Conservation (phyloP, 2,888 invertebrate species). For the Cremastinae sp. region DNA sequence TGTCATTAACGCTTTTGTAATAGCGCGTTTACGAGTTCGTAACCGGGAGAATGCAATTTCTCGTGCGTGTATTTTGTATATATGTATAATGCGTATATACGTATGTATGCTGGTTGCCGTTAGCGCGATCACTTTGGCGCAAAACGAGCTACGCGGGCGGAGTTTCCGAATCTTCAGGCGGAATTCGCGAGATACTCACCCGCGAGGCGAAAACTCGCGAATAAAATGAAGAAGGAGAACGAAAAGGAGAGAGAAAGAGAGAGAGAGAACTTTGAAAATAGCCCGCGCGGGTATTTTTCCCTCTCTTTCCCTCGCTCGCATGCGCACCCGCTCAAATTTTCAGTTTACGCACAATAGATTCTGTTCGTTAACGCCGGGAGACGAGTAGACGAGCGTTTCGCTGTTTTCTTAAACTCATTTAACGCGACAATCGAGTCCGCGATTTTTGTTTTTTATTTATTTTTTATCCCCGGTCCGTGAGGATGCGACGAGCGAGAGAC, state of each 20-base stretch:
- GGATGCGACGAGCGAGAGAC: neutral
- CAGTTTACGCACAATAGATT: conserved; percentile 53
- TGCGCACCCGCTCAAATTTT: conserved; percentile 25
- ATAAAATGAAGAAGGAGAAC: conserved; percentile 8
- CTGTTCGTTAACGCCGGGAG: conserved; percentile 8
- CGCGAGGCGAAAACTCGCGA: conserved; percentile 6
- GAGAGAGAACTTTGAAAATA: conserved; percentile 56
- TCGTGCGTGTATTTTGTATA: too few species aligned
- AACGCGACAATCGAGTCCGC: conserved; percentile 25
- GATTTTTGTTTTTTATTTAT: neutral
- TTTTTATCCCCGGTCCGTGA: too few species aligned
- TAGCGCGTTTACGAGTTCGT: conserved; percentile 53
- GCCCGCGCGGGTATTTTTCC: conserved; percentile 49
- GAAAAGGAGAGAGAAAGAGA: conserved; percentile 17
- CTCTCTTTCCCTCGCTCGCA: conserved; percentile 38
- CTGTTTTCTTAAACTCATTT: conserved; percentile 26
- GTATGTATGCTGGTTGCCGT: neutral
- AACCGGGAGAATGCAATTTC: conserved; percentile 30
- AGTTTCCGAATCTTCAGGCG: conserved; percentile 18
- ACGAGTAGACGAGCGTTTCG: conserved; percentile 1
- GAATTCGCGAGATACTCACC: conserved; percentile 34
- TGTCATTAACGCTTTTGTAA: conserved; percentile 60
- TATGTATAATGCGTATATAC: too few species aligned
- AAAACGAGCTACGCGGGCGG: conserved; percentile 41
- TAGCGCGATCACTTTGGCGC: conserved; percentile 32